Evolutionary conservation across 2,113 vertebrate genomes (phyloP), one percentile per base, ranked within the genome.

Genomic region (Aptenodytes patagonicus): DNA sequence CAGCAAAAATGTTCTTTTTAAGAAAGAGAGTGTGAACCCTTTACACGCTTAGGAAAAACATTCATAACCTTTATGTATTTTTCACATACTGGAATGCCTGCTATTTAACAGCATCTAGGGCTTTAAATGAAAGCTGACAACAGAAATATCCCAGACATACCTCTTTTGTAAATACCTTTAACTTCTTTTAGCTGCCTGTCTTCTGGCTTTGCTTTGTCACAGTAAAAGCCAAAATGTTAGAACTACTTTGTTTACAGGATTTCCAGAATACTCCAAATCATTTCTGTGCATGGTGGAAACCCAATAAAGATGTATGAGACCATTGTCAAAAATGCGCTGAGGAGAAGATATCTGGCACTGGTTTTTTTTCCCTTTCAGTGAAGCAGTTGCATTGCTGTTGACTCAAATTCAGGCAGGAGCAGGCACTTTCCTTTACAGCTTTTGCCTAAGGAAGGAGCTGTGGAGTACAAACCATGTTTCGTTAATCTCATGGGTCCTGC

Each of bases 61-160:
- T 83, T 88, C 76, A 19, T 90, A 90, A 91, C 64, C 79, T 83
- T 44, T 80, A 57, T 91, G 51, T 91, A 60, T 91, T 97, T 95
- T 93, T 80, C 55, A 60, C 55, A 40, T 66, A 22, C 49, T 73
- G 73, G 82, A 91, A 90, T 90, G 82, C 51, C 51, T 66, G 46
- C 64, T 87, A 64, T 94, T 94, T 91, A 91, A 28, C 79, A 93
- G 84, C 21, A 10, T 85, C 78, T 62, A 70, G 81, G 87, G 96
- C 80, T 95, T 95, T 95, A 95, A 93, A 87, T 69, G 93, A 94
- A 95, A 93, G 84, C 89, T 94, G 94, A 95, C 96, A 93, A 95
- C 89, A 88, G 83, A 94, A 95, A 81, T 95, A 94, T 80, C 78
- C 81, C 66, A 91, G 82, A 38, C 78, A 60, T 90, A 90, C 66